Conservation (phyloP, 92 coral and sea anemone genomes). For the Palythoa grandiflora region DNA sequence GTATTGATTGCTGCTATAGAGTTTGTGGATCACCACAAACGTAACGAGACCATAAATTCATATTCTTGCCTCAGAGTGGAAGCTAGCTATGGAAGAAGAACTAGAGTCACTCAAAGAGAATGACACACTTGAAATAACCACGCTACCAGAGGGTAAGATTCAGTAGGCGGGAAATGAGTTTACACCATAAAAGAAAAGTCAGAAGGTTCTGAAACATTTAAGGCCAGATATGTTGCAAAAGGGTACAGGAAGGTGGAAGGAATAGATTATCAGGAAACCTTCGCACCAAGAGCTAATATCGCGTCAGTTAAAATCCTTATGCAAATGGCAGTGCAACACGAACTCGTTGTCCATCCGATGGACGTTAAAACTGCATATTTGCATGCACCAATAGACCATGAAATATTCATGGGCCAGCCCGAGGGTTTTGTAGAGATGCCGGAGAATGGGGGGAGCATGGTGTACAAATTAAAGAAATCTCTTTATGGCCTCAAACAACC, state of each 20-base stretch:
- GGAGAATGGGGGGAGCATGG: conserved; percentile 37
- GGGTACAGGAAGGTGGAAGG: conserved; percentile 16
- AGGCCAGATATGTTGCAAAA: conserved; percentile 36
- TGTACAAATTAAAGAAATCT: conserved; percentile 53
- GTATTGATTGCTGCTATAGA: conserved; percentile 40
- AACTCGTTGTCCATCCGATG: conserved; percentile 51
- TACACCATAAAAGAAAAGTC: conserved; percentile 13
- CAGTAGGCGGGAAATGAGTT: conserved; percentile 18
- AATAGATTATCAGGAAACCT: conserved; percentile 29
- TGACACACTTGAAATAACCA: conserved; percentile 43
- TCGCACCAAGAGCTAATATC: conserved; percentile 40
- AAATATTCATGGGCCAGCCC: conserved; percentile 52
- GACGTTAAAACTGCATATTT: conserved; percentile 52
- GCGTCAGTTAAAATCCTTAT: conserved; percentile 28
- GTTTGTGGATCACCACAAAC: conserved; percentile 39
- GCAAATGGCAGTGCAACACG: conserved; percentile 10
- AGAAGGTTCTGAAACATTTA: conserved; percentile 12
- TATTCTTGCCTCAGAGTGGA: conserved; percentile 39
- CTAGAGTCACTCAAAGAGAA: conserved; percentile 43
- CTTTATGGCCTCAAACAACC: conserved; percentile 52
- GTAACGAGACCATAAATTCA: conserved; percentile 34
- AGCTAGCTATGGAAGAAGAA: conserved; percentile 53
- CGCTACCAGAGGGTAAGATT: conserved; percentile 6
- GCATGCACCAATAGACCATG: conserved; percentile 42
- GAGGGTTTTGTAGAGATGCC: conserved; percentile 59